Base-by-base conservation (phyloP, 1,140 invertebrate species). In the Mya arenaria region DNA sequence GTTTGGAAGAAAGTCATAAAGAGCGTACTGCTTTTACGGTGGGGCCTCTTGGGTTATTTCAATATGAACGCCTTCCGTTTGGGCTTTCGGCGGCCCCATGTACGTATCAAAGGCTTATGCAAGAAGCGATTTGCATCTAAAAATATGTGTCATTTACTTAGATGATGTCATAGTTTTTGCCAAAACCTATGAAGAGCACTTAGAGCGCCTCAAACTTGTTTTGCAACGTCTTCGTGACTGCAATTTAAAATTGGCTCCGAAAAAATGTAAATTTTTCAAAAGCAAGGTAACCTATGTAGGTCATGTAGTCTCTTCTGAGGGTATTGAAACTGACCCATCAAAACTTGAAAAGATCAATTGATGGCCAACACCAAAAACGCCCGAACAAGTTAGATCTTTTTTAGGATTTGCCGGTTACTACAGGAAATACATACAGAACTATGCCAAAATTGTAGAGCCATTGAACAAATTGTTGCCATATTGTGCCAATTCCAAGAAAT, bases 271-370 rank as follows among this genome's bases (percentile, higher is more conserved):
- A 19, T 85, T 89, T 23, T 75, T 86, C 2, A 37, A 75, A 34
- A 23, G 36, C 1, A 56, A 87, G 56, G 69, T 90, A 5, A 65
- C 30, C 13, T 91, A 83, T 83, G 55, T 32, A 8, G 89, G 90
- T 4, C 85, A 90, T 41, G 69, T 83, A 19, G 84, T 92, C 17
- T 84, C 55, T 10, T 28, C 25, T 8, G 32, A 89, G 6, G 88
- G 87, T 6, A 79, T 90, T 25, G 60, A 48, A 19, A 84, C 86
- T 6, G 84, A 90, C 79, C 82, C 72, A 23, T 72, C 81, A 0
- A 93, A 93, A 77, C 83, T 91, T 6, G 32, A 78, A 66, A 81
- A 84, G 10, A 81, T 92, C 15, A 66, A 62, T 34, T 56, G 87
- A 15, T 90, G 85, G 77, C 90, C 87, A 32, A 80, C 17, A 36